Evolutionary conservation across 1,140 invertebrate genomes (phyloP), one percentile per base, ranked within the genome.

Genomic region (Rhynchophorus ferrugineus): DNA sequence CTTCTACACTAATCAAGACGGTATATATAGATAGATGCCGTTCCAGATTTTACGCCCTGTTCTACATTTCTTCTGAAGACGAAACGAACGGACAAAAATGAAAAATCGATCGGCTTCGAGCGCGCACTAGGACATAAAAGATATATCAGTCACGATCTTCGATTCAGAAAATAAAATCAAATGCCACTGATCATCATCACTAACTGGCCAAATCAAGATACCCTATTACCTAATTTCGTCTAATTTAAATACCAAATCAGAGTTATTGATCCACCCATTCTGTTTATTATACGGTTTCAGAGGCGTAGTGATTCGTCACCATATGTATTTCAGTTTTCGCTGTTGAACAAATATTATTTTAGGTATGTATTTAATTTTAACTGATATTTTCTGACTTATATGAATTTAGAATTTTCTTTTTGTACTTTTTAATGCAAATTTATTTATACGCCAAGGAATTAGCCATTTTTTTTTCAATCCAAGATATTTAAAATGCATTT

Each of bases 211-310:
- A 41, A 41, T 20, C 38, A 20, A 41, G 14, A 19, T 18, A 18
- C 17, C n/a, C 38, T 41, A 9, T 41, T 41, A 41, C 38, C 14
- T 41, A 41, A 41, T 41, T 41, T 19, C 1, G 19, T n/a, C 17
- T 41, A 41, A 41, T 41, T 41, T 41, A 19, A 41, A 41, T 41
- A 41, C 38, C 38, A 41, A 41, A 41, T 41, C 38, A 41, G 18
- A 17, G 14, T 37, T 37, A 18, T 18, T 41, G 38, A 41, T 41
- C 38, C 38, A 18, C 38, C 38, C 17, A 19, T 17, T 20, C 3
- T 5, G 18, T 41, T 11, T 41, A 41, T 3, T 17, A 18, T 6
- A 1, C 11, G n/a, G 3, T 11, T 17, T 2, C 38, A 41, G 38
- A 17, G 17, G 38, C 38, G 38, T 29, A 11, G 5, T 29, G 11